Conservation (phyloP, 2,888 invertebrate species). For the Drosophila paranaensis region DNA sequence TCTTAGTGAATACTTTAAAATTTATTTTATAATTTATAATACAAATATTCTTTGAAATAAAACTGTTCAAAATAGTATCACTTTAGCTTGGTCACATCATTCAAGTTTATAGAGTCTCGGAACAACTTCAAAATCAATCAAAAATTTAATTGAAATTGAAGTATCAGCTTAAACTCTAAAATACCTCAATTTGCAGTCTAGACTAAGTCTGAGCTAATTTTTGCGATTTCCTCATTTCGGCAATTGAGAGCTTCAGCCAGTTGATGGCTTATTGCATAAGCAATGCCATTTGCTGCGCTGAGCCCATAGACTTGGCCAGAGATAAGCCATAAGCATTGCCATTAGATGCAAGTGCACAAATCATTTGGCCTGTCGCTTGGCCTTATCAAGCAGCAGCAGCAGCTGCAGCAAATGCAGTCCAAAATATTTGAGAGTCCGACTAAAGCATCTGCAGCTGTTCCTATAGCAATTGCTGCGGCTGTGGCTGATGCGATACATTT, state of each 20-base stretch:
- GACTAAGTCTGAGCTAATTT: neutral
- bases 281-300: slow-evolving; percentile 10
- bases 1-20: neutral
- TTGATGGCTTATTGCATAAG: slow-evolving; percentile 26
- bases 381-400: slow-evolving; percentile 39
- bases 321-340: slow-evolving; percentile 16
- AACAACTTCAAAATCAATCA: neutral
- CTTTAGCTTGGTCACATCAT: neutral
- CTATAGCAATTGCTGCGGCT: slow-evolving; percentile 3
- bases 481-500: slow-evolving; percentile 53
- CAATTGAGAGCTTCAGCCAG: neutral
- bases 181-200: neutral
- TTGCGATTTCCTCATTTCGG: neutral
- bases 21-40: too few relatives aligned
- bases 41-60: too few relatives aligned
- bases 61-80: neutral
- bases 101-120: neutral
- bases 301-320: neutral
- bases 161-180: neutral
- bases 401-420: neutral
- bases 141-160: neutral
- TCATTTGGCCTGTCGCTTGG: slow-evolving; percentile 44
- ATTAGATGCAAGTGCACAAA: slow-evolving; percentile 47
- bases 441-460: neutral
- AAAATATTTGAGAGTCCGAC: slow-evolving; percentile 13